phyloP scores from a whole-genome alignment of 2,888 invertebrate species.

The Tetrapedia diversipes region DNA sequence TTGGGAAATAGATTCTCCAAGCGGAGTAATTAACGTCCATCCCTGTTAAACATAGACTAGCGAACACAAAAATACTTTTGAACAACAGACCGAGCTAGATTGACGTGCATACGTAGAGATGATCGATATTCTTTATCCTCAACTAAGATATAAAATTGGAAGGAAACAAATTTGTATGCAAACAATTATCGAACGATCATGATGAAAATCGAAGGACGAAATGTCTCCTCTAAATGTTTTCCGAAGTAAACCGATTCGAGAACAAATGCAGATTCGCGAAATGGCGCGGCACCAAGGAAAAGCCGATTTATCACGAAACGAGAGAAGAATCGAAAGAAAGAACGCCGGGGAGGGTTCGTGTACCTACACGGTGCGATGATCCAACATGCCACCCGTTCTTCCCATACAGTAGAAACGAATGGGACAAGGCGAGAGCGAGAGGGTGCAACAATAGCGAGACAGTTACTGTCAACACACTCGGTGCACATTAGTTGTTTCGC shows the following conservation, averaged over 20 bases:
- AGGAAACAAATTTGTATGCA: not conserved
- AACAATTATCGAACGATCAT: constrained; percentile 4
- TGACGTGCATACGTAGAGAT: not conserved
- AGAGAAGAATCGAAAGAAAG: constrained; percentile 73
- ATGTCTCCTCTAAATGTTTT: constrained; percentile 9
- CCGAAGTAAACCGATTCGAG: constrained; percentile 25
- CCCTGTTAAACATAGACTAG: not conserved
- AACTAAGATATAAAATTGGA: not conserved
- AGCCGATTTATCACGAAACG: constrained; percentile 74
- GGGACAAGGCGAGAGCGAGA: constrained; percentile 57
- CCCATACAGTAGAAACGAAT: constrained; percentile 21
- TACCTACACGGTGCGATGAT: constrained; percentile 67
- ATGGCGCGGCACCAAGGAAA: constrained; percentile 32
- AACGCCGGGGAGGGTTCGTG: constrained; percentile 69
- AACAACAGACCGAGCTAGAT: not conserved
- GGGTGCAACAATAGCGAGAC: constrained; percentile 74
- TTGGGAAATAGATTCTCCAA: constrained; percentile 18
- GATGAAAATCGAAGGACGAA: not conserved
- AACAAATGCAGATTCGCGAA: not conserved
- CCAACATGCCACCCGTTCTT: constrained; percentile 56
- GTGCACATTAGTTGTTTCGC: constrained; percentile 80
- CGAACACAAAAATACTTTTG: not conserved
- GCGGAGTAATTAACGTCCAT: constrained; percentile 17
- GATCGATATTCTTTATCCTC: too few relatives aligned
- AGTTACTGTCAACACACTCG: constrained; percentile 75